A percentile compares a stretch with the other conserved stretches of the same genome.
Conservation (phyloP, 2,888 invertebrate species). For the Drosophila barbarae region DNA sequence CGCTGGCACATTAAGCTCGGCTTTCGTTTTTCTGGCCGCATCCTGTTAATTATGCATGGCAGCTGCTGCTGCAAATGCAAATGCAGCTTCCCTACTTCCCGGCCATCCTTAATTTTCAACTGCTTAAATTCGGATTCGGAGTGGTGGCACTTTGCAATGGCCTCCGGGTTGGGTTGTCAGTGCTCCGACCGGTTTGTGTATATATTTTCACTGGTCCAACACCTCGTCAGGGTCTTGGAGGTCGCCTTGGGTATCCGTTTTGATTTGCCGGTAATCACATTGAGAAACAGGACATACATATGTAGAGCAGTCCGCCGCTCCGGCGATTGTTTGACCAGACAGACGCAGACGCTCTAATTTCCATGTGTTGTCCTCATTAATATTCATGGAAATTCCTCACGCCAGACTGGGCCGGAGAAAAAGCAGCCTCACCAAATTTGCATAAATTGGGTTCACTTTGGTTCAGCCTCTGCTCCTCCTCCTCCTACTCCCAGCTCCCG, state of each 20-base stretch:
- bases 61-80: conserved; percentile 33
- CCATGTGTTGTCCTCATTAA: conserved; percentile 69
- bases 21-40: conserved; percentile 45
- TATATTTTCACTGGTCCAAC: conserved; percentile 59
- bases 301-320: conserved; percentile 32
- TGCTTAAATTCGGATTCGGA: conserved; percentile 58
- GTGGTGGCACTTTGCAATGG: conserved; percentile 36
- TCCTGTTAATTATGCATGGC: conserved; percentile 61
- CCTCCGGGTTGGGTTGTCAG: conserved; percentile 36
- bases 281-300: conserved; percentile 43
- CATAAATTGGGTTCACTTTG: conserved; percentile 53
- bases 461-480: conserved; percentile 3
- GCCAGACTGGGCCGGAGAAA: conserved; percentile 37
- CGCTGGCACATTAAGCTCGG: conserved; percentile 51
- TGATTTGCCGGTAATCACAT: conserved; percentile 60
- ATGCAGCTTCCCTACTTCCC: conserved; percentile 52
- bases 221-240: conserved; percentile 45
- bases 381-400: conserved; percentile 61
- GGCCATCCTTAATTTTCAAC: conserved; percentile 61
- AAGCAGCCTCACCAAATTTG: conserved; percentile 54
- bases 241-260: conserved; percentile 45
- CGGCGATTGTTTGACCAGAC: conserved; percentile 30
- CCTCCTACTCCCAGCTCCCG: background rate
- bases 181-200: conserved; percentile 18
- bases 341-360: conserved; percentile 50